Base-by-base conservation (phyloP, 2,113 vertebrate genomes). In the Peromyscus maniculatus region DNA sequence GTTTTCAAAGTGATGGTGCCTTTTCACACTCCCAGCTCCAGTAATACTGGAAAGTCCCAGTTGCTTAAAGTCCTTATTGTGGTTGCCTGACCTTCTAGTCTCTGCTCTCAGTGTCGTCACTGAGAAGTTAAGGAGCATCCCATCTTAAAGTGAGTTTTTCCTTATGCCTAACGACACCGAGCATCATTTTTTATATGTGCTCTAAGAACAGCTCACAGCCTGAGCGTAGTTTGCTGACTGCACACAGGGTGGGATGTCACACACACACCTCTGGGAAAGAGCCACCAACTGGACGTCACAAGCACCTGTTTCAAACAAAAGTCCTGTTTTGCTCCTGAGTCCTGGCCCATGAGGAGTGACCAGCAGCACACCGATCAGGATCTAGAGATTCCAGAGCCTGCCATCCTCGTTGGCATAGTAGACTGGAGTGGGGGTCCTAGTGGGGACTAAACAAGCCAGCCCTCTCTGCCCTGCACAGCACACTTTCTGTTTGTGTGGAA, bases 1-100 rank as follows among this genome's bases (percentile, higher is more conserved):
- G 36, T 93, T 87, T 94, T 75, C 94, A 36, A 87, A 95, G 80
- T 31, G 88, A 96, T 72, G 16, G 72, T 22, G 9, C 83, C 83
- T 49, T 86, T 86, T 94, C 39, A 89, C 59, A 86, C 43, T 33
- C 11, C 89, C 55, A 55, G 52, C 43, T 24, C n/a, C 57, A 46
- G 74, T 24, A 64, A 77, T 71, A 43, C 17, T 57, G 7, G 55
- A 83, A n/a, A 52, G 64, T 75, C 79, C 90, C 74, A 0, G 36
- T 49, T 16, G 49, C 77, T 84, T 39, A 64, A 16, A 24, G n/a
- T n/a, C 55, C 62, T 87, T 59, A 26, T 3, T 43, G 24, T n/a
- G 1, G 49, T 43, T 62, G 13, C 71, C 46, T 71, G n/a, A 24
- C 49, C 71, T 62, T 82, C 78, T 80, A 24, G 46, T 77, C 86